These are phyloP conservation scores for Empis stercorea DNA, from an alignment of 2,888 invertebrate genomes.

Conservation along the genomic window DNA sequence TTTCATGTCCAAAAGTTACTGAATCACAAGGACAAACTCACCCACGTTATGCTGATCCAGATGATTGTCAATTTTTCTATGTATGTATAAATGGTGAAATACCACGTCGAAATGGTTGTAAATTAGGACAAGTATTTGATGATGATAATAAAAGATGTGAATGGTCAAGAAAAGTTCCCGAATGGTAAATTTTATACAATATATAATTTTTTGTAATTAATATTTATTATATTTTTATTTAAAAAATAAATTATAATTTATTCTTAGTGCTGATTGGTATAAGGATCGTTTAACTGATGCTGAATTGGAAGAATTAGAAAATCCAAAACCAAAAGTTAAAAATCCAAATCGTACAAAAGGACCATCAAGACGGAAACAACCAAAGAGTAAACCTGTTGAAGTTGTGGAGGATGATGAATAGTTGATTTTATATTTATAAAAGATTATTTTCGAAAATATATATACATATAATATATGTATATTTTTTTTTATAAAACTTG, in stretches of 20 bases:
- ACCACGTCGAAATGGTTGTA: slow-evolving; percentile 76
- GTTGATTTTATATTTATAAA: not conserved
- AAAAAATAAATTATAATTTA: slow-evolving; percentile 1
- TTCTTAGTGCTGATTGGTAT: slow-evolving; percentile 74
- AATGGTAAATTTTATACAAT: slow-evolving; percentile 52
- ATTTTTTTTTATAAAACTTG: too few relatives aligned
- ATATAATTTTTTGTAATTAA: slow-evolving; percentile 5
- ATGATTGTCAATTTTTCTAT: slow-evolving; percentile 84
- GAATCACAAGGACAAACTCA: slow-evolving; percentile 61
- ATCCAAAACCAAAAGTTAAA: slow-evolving; percentile 54
- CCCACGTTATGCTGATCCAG: slow-evolving; percentile 75
- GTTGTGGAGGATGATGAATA: slow-evolving; percentile 18
- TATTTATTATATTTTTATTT: slow-evolving; percentile 5
- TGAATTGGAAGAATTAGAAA: slow-evolving; percentile 64
- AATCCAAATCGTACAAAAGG: slow-evolving; percentile 40
- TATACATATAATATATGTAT: too few relatives aligned
- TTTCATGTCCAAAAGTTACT: slow-evolving; percentile 68
- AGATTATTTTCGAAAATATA: too few relatives aligned
- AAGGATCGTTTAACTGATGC: slow-evolving; percentile 71
- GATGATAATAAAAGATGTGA: slow-evolving; percentile 66
- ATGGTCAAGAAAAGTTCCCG: slow-evolving; percentile 76
- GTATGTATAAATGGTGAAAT: slow-evolving; percentile 81
- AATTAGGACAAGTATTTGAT: slow-evolving; percentile 79
- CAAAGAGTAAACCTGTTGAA: slow-evolving; percentile 18
- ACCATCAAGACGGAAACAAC: slow-evolving; percentile 26